Evolutionary conservation across 2,113 vertebrate genomes (phyloP).

Genomic region (Perca fluviatilis): DNA sequence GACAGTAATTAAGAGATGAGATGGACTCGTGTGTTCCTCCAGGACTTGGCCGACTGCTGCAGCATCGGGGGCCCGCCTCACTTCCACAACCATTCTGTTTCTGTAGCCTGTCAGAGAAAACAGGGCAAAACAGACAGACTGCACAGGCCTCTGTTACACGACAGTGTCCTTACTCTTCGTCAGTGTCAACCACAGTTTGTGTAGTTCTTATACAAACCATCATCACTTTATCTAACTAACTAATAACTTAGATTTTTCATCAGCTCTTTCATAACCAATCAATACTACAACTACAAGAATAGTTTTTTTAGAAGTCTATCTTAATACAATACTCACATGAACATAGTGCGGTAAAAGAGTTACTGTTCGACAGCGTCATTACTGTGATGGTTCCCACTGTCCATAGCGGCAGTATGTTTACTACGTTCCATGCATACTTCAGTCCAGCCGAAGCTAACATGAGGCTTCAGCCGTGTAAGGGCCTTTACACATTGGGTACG

Average conservation of each 20-base stretch:
- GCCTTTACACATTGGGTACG: too few relatives aligned
- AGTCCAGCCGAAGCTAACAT: neutral
- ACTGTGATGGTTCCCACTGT: too few relatives aligned
- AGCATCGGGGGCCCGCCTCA: conserved; percentile 6
- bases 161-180: neutral
- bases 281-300: neutral
- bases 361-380: too few relatives aligned
- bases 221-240: neutral
- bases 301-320: neutral
- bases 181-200: conserved; percentile 17
- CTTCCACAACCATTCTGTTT: conserved; percentile 49
- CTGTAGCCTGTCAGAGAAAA: conserved; percentile 53
- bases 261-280: too few relatives aligned
- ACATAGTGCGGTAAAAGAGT: neutral
- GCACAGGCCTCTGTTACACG: neutral
- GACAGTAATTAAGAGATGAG: conserved; percentile 78
- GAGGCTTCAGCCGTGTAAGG: neutral
- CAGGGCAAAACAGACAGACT: conserved; percentile 45
- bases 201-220: neutral
- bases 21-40: conserved; percentile 58
- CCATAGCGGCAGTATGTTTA: too few relatives aligned
- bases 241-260: neutral
- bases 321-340: neutral
- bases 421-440: too few relatives aligned
- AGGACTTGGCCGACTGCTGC: conserved; percentile 54